Evolutionary conservation across 2,113 vertebrate genomes (phyloP).

Genomic region (Crotophaga sulcirostris): DNA sequence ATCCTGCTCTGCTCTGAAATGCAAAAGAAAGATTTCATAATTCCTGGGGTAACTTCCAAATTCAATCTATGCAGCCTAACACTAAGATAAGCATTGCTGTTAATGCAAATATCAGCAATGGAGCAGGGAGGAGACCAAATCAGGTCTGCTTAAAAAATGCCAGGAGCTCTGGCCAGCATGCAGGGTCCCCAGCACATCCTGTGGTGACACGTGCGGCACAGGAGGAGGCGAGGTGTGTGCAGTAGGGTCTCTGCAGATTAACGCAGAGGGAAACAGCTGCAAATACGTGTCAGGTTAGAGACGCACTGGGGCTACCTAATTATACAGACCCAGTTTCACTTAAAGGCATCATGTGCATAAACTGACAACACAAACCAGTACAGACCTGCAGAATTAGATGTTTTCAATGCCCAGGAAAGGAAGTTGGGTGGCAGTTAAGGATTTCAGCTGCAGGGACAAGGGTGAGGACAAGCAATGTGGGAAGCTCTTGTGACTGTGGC

Average conservation of each 20-base stretch:
- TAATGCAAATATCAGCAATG: rapidly evolving
- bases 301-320: not conserved
- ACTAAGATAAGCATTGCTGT: not conserved
- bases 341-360: rapidly evolving
- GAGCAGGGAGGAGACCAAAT: not conserved
- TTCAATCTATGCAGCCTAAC: rapidly evolving
- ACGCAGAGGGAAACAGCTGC: not conserved
- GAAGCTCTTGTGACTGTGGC: too few relatives aligned
- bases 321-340: not conserved
- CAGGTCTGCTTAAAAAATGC: not conserved
- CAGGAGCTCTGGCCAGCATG: not conserved
- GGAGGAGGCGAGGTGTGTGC: rapidly evolving
- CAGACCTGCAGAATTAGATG: not conserved
- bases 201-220: rapidly evolving
- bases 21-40: not conserved
- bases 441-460: not conserved
- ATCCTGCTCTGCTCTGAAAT: not conserved
- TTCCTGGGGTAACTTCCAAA: not conserved
- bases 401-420: not conserved
- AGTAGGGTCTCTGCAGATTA: not conserved
- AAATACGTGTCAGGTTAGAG: rapidly evolving
- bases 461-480: not conserved
- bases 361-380: not conserved
- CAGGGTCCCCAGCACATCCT: rapidly evolving
- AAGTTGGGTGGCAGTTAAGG: not conserved